Evolutionary conservation across 2,888 invertebrate genomes (phyloP), one percentile per base, ranked within the genome.

Genomic region (Entomobrya proxima): DNA sequence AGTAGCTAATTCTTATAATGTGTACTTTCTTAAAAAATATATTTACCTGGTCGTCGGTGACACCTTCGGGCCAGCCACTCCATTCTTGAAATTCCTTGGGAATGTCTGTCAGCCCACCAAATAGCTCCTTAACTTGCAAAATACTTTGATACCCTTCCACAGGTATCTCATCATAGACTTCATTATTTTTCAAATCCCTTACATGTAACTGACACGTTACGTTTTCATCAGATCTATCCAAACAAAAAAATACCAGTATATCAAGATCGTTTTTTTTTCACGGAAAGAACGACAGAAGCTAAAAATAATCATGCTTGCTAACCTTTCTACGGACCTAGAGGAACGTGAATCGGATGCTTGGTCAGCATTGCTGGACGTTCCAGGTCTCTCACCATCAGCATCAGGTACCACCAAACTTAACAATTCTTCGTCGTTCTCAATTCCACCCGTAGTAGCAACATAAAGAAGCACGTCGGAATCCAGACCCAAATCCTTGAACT

Each of bases 41-140:
- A 21, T 35, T 67, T 61, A 74, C 81, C 44, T n/a, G 9, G 18
- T 37, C 69, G 1, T 24, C 44, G 6, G 7, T 7, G 0, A 15
- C 15, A n/a, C 6, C 21, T 7, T 75, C 52, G 21, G 83, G 83
- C 83, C 83, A 83, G 11, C 83, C 83, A 37, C 52, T 83, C 83
- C 83, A 83, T 6, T 77, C 30, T 18, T 83, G 83, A 40, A 37
- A 27, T 18, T 37, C 32, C 7, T 27, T 3, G 2, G 52, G 50
- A 69, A 83, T 83, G 9, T 58, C 61, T 11, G 52, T 69, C 6
- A 83, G 2, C 5, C 27, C 69, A 4, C 24, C 40, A 18, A 77
- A 69, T 0, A 0, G 15, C 11, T 7, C 27, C 24, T 77, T 83
- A 1, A 83, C 83, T 2, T 77, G 52, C 11, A 0, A 0, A 30